These are phyloP conservation scores for Alloplasta piceator DNA, from an alignment of 2,888 invertebrate genomes.

Conservation along the genomic window DNA sequence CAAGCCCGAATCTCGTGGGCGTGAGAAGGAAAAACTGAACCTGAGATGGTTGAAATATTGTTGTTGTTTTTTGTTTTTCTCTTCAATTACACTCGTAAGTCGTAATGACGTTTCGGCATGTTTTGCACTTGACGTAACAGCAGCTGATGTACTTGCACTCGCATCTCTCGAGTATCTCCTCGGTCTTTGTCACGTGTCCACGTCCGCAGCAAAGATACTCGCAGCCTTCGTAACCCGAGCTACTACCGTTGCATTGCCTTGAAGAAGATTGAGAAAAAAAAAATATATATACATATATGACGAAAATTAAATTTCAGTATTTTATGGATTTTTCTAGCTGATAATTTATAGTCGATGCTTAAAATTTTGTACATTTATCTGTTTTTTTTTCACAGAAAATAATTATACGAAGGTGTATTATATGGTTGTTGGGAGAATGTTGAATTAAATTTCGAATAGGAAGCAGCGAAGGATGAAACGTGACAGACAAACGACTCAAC, in stretches of 20 bases:
- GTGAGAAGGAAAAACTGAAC: not conserved
- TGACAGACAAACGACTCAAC: conserved; percentile 63
- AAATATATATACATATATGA: conserved; percentile 24
- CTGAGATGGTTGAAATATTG: not conserved
- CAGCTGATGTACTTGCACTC: conserved; percentile 94
- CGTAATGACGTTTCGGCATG: conserved; percentile 89
- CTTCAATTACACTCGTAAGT: conserved; percentile 89
- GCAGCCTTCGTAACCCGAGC: conserved; percentile 89
- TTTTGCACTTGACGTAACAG: conserved; percentile 94
- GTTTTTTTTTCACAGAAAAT: conserved; percentile 40
- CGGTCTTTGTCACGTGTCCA: conserved; percentile 89
- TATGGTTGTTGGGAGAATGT: conserved; percentile 39
- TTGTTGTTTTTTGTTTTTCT: not conserved
- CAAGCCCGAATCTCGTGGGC: not conserved
- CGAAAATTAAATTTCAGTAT: conserved; percentile 28
- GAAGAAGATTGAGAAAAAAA: conserved; percentile 66
- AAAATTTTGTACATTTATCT: conserved; percentile 4
- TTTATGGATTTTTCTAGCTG: conserved; percentile 15
- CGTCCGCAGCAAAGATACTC: conserved; percentile 93
- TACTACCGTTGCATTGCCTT: conserved; percentile 90
- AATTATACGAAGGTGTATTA: conserved; percentile 20
- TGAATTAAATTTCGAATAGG: conserved; percentile 58
- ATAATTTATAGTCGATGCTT: conserved; percentile 21
- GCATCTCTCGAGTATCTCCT: conserved; percentile 89
- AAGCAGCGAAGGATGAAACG: conserved; percentile 50